Conservation (phyloP, 2,888 invertebrate species). For the Oligia fasciuncula region DNA sequence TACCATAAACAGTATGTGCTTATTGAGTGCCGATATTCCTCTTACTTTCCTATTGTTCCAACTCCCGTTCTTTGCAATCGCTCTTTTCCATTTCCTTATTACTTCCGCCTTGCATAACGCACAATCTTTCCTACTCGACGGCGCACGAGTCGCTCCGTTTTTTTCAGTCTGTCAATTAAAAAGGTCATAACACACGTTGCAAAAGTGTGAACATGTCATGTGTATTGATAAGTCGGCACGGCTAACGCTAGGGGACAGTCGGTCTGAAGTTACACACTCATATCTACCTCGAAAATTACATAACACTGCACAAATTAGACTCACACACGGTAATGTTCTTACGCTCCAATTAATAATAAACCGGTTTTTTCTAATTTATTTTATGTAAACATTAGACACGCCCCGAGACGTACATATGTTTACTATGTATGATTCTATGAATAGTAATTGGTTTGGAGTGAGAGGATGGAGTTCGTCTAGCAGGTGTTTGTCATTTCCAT, state of each 20-base stretch:
- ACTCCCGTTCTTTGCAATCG: slow-evolving; percentile 52
- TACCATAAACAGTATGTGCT: slow-evolving; percentile 27
- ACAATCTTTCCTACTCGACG: slow-evolving; percentile 49
- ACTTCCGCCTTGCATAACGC: slow-evolving; percentile 64
- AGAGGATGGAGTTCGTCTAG: slow-evolving; percentile 43
- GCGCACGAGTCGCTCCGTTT: slow-evolving; percentile 56
- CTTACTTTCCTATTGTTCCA: slow-evolving; percentile 61
- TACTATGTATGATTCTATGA: slow-evolving; percentile 63
- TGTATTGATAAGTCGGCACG: slow-evolving; percentile 61
- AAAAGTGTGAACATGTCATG: slow-evolving; percentile 68
- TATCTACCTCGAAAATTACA: slow-evolving; percentile 49
- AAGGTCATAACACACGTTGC: slow-evolving; percentile 66
- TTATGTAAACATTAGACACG: slow-evolving; percentile 75
- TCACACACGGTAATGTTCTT: slow-evolving; percentile 80
- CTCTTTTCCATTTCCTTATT: slow-evolving; percentile 63
- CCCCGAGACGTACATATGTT: slow-evolving; percentile 60
- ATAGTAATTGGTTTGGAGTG: slow-evolving; percentile 56
- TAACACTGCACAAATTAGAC: slow-evolving; percentile 67
- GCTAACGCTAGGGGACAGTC: slow-evolving; percentile 64
- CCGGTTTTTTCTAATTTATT: slow-evolving; percentile 79
- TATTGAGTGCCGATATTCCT: slow-evolving; percentile 35
- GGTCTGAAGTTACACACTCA: slow-evolving; percentile 62
- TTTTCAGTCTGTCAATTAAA: slow-evolving; percentile 67
- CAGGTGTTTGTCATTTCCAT: slow-evolving; percentile 43
- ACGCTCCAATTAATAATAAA: slow-evolving; percentile 83